Base-by-base conservation (phyloP, 2,888 invertebrate species). In the Drosophila parthenogenetica region DNA sequence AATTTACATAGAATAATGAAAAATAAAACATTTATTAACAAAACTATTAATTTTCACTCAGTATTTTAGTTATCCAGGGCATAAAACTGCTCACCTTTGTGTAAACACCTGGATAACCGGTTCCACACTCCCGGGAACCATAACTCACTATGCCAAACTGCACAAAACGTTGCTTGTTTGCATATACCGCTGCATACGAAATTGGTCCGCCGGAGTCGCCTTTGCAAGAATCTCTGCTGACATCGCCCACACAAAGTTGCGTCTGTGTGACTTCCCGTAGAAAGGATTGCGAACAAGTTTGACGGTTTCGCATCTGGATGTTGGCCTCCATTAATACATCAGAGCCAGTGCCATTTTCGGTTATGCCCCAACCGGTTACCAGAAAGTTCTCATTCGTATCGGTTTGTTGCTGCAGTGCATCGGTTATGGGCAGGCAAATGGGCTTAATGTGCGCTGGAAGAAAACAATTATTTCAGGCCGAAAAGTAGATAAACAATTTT, bases 131-230 rank as follows among this genome's bases (percentile, higher is more conserved):
- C 0, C 17, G 14, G 2, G 65, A 11, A 1, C 74, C 73, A 14
- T 55, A 73, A 19, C 74, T 74, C 5, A 73, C 69, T 37, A 74
- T 73, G 2, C 73, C 74, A 25, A 59, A 73, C 16, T 74, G 69
- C 0, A 74, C 74, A 17, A 74, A 69, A 0, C 69, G 69, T 0
- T 50, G 51, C 0, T 1, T 42, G 0, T 16, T 10, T 11, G 4
- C 0, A 60, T 69, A 73, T 0, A 14, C 10, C 1, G 54, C 13
- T 5, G 58, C 43, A 32, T 43, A 54, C 1, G 54, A 19, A 7
- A 74, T 16, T 7, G 74, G 73, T 0, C 74, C 73, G 11, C 74
- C 74, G 19, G 73, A 74, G 17, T 73, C 73, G 11, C 73, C 73
- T 0, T 25, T 39, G 11, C 73, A 74, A 0, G 74, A 69, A 37